Evolutionary conservation across 2,888 invertebrate genomes (phyloP), one percentile per base, ranked within the genome.

Genomic region (Carabus problematicus): DNA sequence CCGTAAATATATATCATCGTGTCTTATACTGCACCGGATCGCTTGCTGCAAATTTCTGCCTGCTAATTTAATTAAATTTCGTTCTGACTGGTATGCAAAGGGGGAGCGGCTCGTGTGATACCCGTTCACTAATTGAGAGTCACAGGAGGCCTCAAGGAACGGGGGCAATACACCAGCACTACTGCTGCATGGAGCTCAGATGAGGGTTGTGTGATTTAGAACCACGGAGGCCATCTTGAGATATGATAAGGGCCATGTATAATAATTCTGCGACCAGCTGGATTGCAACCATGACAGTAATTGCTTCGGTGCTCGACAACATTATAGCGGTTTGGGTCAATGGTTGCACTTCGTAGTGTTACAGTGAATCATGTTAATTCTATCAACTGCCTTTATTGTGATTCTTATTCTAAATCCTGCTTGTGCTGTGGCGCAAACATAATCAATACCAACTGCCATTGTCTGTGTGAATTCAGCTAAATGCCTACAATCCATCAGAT

Each of bases 11-110:
- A 52, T 52, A 52, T 52, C 52, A 19, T 9, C 56, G 56, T 39
- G 29, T 56, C 56, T 39, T 56, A 56, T 45, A 45, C 12, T 45
- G 56, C 56, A 56, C n/a, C 39, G 39, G 56, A 56, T 39, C 29
- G 29, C 29, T 29, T 29, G 56, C 9, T 12, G 64, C 54, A 55
- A 64, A 64, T 64, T 40, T 42, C 64, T 11, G 18, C 14, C 56
- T 58, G 58, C 47, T 64, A 64, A 64, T 64, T 64, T 64, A 64
- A 64, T 64, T 64, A 64, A 64, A 64, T 64, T 64, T 64, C 64
- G 58, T 64, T 64, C 47, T 54, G 56, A 58, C 63, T 63, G 61
- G 47, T 62, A 63, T 63, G 56, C 64, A 64, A 43, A 16, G 14
- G 11, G 11, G 52, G 52, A 16, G 55, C 12, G 12, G 64, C 16